Evolutionary conservation across 2,888 invertebrate species (phyloP), one percentile per base, ranked within the genome.

Genomic region (Microctonus hyperodae): DNA sequence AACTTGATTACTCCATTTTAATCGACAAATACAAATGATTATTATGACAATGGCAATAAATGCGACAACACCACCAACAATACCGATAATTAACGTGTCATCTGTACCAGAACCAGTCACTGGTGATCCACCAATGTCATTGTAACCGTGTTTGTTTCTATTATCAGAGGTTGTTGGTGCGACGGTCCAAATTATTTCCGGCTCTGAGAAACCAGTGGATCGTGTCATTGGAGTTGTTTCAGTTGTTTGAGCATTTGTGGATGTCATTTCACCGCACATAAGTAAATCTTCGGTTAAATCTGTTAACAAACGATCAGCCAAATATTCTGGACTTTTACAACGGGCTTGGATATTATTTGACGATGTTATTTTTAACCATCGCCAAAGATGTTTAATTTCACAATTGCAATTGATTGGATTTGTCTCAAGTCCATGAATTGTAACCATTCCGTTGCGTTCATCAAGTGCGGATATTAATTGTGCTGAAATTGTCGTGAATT

Each of bases 31-130:
- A 79, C 96, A 96, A 73, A 95, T 95, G n/a, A 91, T 90, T 31
- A 96, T 91, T 37, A 96, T 92, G 63, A 96, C 87, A 71, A 96
- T 92, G 11, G 93, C 93, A 72, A 96, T 95, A 79, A 96, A 94
- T 1, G 93, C 94, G 0, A 96, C 95, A 0, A 96, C 95, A 1
- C 96, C 95, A 0, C 95, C 95, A 0, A 96, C 95, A 73, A 96
- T 96, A n/a, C 95, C 95, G 68, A 96, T 96, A 61, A 96, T 96
- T n/a, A 96, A 86, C 4, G 95, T 95, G 75, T 96, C 96, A 76
- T 96, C 96, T 76, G 95, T 95, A 64, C 89, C 88, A 0, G 90
- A 85, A 9, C 88, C 86, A 0, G 59, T 53, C 23, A 72, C 69
- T 51, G 71, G 31, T 11, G 53, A 40, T 4, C 74, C 13, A 88